These are phyloP conservation scores for Euzetes globulus DNA, from an alignment of 2,888 invertebrate species.

Conservation along the genomic window DNA sequence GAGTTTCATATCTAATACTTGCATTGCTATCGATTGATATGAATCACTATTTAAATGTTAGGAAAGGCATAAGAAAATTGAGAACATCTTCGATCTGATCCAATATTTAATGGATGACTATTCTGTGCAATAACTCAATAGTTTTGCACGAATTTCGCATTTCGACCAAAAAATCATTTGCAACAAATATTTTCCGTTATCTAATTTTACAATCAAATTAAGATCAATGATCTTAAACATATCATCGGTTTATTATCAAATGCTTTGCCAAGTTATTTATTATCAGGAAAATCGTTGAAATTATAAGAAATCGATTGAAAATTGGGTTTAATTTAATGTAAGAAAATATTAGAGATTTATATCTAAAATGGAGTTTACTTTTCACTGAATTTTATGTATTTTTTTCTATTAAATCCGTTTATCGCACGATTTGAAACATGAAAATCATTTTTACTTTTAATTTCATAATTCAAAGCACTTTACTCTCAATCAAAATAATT, in stretches of 20 bases:
- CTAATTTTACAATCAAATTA: slow-evolving; percentile 1
- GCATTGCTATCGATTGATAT: no score
- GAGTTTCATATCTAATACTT: no score
- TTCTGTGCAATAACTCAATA: not conserved
- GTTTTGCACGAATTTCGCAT: not conserved
- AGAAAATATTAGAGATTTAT: no score
- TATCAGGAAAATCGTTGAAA: not conserved
- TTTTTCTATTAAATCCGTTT: not conserved
- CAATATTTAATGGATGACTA: not conserved
- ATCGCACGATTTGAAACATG: not conserved
- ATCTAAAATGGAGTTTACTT: not conserved
- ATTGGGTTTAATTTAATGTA: no score
- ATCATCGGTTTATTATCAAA: not conserved
- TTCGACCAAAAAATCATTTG: not conserved
- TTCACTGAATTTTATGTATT: not conserved
- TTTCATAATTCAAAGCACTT: not conserved
- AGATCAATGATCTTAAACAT: slow-evolving; percentile 11
- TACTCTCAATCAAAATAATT: not conserved
- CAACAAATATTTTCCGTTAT: not conserved
- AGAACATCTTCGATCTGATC: not conserved
- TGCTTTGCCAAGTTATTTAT: not conserved
- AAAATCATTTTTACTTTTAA: not conserved
- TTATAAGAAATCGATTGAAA: not conserved
- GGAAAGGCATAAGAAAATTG: not conserved
- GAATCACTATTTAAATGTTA: no score